Percentiles rank a stretch among this genome's conserved stretches.
These are phyloP conservation scores for Promerops cafer DNA, from an alignment of 2,113 vertebrate genomes.

Conservation along the genomic window DNA sequence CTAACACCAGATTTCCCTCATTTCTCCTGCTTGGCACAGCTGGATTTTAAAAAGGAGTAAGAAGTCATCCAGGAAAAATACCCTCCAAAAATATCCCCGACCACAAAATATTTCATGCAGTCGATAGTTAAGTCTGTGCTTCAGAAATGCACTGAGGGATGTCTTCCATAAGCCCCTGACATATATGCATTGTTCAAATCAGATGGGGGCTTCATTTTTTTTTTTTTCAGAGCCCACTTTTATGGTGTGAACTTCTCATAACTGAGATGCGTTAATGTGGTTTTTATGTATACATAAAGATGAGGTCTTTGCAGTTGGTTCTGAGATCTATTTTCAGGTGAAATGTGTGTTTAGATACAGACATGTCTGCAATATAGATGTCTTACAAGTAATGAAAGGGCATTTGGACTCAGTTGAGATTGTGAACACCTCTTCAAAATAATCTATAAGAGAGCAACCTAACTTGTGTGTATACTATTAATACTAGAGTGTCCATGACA, in stretches of 20 bases:
- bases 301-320: fast-evolving
- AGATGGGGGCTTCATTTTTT: neutral
- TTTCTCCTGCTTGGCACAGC: neutral
- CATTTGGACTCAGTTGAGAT: neutral
- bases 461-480: neutral
- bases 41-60: neutral
- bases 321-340: neutral
- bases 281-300: neutral
- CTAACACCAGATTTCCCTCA: neutral
- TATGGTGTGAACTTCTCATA: neutral
- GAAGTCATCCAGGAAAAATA: neutral
- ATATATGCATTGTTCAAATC: neutral
- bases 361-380: neutral
- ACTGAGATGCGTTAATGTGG: neutral
- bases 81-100: neutral
- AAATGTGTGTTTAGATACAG: neutral
- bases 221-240: neutral
- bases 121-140: neutral
- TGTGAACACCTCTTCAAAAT: neutral
- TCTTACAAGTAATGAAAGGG: neutral
- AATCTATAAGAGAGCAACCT: neutral
- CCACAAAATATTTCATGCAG: neutral
- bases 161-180: neutral
- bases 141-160: neutral
- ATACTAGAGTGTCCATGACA: conserved; percentile 22